These are phyloP conservation scores for Drosophila nigrodunni DNA, from an alignment of 1,140 invertebrate species.

Conservation along the genomic window DNA sequence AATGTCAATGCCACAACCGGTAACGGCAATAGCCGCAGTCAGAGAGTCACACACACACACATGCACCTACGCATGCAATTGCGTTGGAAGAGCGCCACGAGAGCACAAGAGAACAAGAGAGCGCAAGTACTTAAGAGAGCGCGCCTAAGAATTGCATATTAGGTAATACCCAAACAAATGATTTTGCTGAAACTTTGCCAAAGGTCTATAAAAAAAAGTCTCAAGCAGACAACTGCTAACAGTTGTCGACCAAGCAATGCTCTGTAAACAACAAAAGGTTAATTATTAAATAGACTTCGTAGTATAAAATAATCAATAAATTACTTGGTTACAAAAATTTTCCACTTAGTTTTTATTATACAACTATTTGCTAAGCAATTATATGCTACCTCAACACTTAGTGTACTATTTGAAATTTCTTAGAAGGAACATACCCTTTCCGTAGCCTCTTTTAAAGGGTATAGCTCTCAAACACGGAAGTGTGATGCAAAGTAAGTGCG, in stretches of 20 bases:
- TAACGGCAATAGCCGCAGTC: conserved; percentile 4
- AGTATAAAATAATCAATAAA: too few relatives aligned
- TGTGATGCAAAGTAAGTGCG: background rate
- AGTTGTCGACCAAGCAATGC: background rate
- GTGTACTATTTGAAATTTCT: too few relatives aligned
- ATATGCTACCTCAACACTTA: too few relatives aligned
- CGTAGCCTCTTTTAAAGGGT: background rate
- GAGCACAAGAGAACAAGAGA: background rate
- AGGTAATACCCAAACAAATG: conserved; percentile 34
- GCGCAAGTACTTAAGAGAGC: background rate
- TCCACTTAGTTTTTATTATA: background rate
- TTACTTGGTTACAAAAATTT: background rate
- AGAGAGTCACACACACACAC: conserved; percentile 15
- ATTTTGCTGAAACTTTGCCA: conserved; percentile 40
- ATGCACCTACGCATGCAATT: background rate
- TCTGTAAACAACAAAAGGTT: background rate
- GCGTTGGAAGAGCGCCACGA: background rate
- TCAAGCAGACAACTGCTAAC: background rate
- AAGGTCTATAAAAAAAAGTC: conserved; percentile 29
- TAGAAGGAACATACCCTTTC: background rate
- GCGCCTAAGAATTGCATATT: conserved; percentile 32
- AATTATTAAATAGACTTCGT: too few relatives aligned
- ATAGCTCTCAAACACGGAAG: background rate
- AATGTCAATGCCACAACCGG: conserved; percentile 68
- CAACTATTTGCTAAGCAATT: too few relatives aligned